Conservation (phyloP, 2,888 invertebrate species). For the Chorisops tibialis region DNA sequence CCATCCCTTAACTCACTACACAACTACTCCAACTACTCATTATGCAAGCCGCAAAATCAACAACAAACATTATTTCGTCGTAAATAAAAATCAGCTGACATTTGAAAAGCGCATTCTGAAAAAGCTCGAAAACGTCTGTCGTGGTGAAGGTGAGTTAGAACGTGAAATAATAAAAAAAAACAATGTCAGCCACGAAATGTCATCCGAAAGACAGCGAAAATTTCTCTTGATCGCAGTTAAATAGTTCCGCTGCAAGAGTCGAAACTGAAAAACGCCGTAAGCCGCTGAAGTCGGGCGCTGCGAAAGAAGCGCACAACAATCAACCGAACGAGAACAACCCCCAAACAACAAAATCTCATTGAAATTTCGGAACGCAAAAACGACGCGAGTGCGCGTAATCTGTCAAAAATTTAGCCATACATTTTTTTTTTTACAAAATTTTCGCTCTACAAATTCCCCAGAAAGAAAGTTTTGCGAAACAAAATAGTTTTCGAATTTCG, state of each 20-base stretch:
- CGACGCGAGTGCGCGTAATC: conserved; percentile 29
- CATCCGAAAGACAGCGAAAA: conserved; percentile 11
- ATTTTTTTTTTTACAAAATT: conserved; percentile 11
- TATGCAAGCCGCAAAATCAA: no score
- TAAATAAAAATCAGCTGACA: conserved; percentile 28
- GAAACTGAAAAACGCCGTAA: no score
- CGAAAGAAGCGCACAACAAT: no score
- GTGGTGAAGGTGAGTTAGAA: conserved; percentile 17
- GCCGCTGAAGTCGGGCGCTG: no score
- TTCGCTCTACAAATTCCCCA: conserved; percentile 8
- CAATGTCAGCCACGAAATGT: conserved; percentile 21
- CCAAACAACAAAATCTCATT: not conserved
- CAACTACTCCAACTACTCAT: no score
- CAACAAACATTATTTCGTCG: not conserved
- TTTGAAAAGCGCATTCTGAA: not conserved
- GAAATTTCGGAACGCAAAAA: conserved; percentile 11
- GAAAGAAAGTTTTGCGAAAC: conserved; percentile 26
- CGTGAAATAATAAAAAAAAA: conserved; percentile 21
- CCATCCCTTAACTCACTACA: no score
- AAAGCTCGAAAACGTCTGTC: conserved; percentile 7
- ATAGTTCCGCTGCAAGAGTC: no score
- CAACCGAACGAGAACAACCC: not conserved
- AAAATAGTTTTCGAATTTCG: conserved; percentile 5
- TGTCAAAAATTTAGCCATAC: conserved; percentile 24
- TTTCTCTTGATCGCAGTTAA: conserved; percentile 9